A percentile compares a stretch with the other conserved stretches of the same genome.
Conservation (phyloP, 2,888 invertebrate genomes). For the Eucera pruinosa region DNA sequence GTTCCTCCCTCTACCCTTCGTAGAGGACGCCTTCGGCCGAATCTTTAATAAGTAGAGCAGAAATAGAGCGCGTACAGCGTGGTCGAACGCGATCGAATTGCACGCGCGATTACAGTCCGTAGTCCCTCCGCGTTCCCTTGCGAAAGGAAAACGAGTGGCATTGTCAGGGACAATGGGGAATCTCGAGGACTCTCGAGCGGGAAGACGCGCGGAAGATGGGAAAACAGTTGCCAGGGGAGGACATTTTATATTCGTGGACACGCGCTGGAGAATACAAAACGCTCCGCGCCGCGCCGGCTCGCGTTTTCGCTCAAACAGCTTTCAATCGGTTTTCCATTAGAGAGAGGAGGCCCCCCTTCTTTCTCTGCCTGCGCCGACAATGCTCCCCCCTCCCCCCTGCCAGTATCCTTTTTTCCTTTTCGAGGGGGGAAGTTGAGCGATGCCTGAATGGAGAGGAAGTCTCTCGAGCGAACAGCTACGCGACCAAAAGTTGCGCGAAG, state of each 20-base stretch:
- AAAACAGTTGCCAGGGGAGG: constrained; percentile 45
- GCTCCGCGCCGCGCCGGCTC: no score
- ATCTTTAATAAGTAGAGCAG: not conserved
- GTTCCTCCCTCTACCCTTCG: not conserved
- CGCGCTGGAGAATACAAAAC: constrained; percentile 47
- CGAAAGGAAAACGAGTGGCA: no score
- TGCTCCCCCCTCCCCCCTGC: constrained; percentile 17
- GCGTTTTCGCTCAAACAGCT: constrained; percentile 66
- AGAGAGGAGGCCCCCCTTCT: no score
- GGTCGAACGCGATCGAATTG: no score
- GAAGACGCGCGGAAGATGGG: constrained; percentile 8
- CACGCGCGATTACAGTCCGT: no score
- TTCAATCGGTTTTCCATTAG: constrained; percentile 77
- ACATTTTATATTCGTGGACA: constrained; percentile 63
- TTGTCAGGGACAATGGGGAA: no score
- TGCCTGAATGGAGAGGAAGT: constrained; percentile 27
- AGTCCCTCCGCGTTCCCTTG: no score
- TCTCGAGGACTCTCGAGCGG: constrained; percentile 45
- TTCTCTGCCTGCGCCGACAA: constrained; percentile 61
- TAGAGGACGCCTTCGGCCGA: not conserved
- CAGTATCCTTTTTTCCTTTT: not conserved
- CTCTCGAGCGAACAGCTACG: not conserved
- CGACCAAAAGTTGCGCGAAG: not conserved
- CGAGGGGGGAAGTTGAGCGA: constrained; percentile 78
- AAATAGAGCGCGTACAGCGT: no score